phyloP scores from a whole-genome alignment of 2,797 vertebrate genomes.

The Eospalax fontanierii region DNA sequence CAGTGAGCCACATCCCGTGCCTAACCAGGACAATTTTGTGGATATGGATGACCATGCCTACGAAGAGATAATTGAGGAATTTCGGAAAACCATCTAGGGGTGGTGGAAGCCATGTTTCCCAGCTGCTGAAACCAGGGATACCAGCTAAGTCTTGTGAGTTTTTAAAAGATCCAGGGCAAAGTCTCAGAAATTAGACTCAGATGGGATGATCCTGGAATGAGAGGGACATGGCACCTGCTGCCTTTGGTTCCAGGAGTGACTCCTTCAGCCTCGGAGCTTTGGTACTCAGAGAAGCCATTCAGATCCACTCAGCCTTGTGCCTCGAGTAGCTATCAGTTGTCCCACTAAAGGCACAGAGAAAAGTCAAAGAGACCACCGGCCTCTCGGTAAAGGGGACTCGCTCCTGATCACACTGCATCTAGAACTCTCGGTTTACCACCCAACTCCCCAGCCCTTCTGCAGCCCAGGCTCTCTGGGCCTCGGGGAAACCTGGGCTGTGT shows the following conservation, averaged over 20 bases:
- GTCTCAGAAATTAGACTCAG: not conserved
- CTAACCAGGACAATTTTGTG: slow-evolving; percentile 10
- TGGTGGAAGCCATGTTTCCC: slow-evolving; percentile 82
- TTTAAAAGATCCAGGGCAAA: not conserved
- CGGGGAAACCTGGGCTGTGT: too few species aligned
- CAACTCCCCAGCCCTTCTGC: too few species aligned
- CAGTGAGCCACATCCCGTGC: not conserved
- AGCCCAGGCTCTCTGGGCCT: not conserved
- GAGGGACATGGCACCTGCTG: not conserved
- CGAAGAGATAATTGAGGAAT: slow-evolving; percentile 86
- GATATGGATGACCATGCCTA: slow-evolving; percentile 89
- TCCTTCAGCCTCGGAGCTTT: not conserved
- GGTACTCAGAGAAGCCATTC: not conserved
- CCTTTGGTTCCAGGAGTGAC: not conserved
- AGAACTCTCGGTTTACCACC: too few species aligned
- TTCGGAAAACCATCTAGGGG: slow-evolving; percentile 80
- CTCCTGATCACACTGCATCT: not conserved
- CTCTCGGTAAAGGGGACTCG: not conserved
- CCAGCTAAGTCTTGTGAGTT: not conserved
- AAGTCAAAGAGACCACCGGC: not conserved
- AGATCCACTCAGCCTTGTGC: not conserved
- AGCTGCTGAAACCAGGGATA: slow-evolving; percentile 68
- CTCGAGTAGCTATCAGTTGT: not conserved
- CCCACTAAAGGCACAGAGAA: not conserved
- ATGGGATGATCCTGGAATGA: not conserved